phyloP scores from a whole-genome alignment of 2,888 invertebrate species.

The Meghimatium bilineatum region DNA sequence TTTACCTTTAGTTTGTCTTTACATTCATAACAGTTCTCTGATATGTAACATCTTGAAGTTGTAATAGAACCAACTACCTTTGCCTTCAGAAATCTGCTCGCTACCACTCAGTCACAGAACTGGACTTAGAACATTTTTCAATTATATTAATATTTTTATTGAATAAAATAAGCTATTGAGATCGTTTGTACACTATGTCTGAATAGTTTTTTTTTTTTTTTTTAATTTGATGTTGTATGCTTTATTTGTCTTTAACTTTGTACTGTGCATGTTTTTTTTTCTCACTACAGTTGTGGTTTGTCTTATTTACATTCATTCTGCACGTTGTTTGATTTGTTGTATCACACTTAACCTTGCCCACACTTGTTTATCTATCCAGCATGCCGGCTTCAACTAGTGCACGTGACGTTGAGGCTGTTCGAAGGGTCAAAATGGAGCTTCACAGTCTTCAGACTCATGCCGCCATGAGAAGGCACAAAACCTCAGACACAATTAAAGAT shows the following conservation, averaged over 20 bases:
- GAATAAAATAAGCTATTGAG: background rate
- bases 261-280: background rate
- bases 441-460: constrained; percentile 65
- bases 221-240: background rate
- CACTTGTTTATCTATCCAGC: constrained; percentile 43
- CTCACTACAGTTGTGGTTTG: background rate
- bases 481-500: constrained; percentile 66
- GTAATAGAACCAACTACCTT: too few relatives aligned
- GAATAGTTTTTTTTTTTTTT: background rate
- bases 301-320: background rate
- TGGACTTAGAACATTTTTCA: too few relatives aligned
- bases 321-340: background rate
- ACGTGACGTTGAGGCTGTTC: constrained; percentile 61
- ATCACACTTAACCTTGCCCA: constrained; percentile 23
- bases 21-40: too few relatives aligned
- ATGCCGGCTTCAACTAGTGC: constrained; percentile 50
- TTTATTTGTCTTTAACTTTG: background rate
- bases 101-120: too few relatives aligned
- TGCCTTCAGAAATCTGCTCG: too few relatives aligned
- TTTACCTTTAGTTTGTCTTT: too few relatives aligned
- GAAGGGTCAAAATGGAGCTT: constrained; percentile 64
- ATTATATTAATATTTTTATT: too few relatives aligned
- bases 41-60: too few relatives aligned
- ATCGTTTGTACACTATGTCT: background rate
- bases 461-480: constrained; percentile 60